phyloP scores from a whole-genome alignment of 2,888 invertebrate species.

The Leucozona laternaria region DNA sequence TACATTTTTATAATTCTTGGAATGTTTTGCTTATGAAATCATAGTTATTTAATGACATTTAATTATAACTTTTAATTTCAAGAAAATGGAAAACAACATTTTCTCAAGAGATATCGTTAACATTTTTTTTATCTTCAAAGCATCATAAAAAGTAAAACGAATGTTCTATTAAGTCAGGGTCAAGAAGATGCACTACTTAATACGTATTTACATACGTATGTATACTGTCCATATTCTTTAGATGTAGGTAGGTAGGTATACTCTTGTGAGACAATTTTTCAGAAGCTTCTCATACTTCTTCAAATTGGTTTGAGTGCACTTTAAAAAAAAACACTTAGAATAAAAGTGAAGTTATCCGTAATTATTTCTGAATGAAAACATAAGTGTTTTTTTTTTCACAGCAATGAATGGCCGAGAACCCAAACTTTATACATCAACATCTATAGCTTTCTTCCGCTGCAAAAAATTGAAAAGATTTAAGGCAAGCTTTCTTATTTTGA shows the following conservation, averaged over 20 bases:
- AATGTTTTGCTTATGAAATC: background rate
- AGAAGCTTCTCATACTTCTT: conserved; percentile 1
- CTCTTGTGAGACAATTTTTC: background rate
- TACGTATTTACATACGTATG: too few species aligned
- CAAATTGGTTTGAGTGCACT: background rate
- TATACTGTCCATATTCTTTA: background rate
- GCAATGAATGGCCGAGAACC: background rate
- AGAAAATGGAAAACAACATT: background rate
- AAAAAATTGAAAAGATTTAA: background rate
- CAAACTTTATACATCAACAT: background rate
- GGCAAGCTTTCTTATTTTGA: too few species aligned
- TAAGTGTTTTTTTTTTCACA: background rate
- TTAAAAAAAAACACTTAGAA: background rate
- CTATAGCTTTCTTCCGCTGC: background rate
- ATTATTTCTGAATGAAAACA: background rate
- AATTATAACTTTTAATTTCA: background rate
- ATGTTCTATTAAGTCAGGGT: background rate
- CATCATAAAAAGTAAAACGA: background rate
- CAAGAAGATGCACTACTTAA: background rate
- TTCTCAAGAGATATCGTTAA: background rate
- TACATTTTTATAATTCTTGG: background rate
- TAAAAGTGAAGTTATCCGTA: background rate
- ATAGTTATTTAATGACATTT: background rate
- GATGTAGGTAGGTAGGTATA: background rate
- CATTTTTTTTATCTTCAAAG: background rate